A percentile compares a stretch with the other conserved stretches of the same genome.
Evolutionary conservation across 2,113 vertebrate genomes (phyloP).

Genomic region (Pygoscelis antarcticus): DNA sequence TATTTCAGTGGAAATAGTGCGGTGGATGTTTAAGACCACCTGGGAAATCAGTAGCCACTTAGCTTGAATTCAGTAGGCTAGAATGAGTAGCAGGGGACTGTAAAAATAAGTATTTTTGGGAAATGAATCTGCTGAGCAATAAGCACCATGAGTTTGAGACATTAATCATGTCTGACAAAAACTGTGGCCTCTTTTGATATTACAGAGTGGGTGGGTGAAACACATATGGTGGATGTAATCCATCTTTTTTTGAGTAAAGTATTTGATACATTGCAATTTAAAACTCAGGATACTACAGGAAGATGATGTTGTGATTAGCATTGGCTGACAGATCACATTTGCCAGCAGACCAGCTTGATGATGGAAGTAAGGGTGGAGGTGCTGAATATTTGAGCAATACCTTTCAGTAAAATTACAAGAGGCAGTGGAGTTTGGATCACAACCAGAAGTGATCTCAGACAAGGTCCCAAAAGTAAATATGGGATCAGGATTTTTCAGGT

Average conservation of each 20-base stretch:
- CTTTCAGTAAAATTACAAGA: background rate
- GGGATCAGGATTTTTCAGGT: background rate
- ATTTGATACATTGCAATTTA: background rate
- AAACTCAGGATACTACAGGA: background rate
- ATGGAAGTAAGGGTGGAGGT: background rate
- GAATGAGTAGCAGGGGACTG: background rate
- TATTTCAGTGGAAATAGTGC: background rate
- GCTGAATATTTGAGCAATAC: background rate
- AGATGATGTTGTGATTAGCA: background rate
- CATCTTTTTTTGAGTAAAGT: background rate
- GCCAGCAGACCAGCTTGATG: background rate
- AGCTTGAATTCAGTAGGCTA: constrained; percentile 17
- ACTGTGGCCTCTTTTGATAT: background rate
- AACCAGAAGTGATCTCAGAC: background rate
- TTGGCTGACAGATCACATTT: background rate
- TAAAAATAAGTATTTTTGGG: background rate
- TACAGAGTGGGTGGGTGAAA: background rate
- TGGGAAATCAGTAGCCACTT: constrained; percentile 27
- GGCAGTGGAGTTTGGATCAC: background rate
- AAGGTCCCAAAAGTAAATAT: background rate
- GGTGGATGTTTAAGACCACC: background rate
- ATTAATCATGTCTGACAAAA: constrained; percentile 33
- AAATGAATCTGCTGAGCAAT: constrained; percentile 8
- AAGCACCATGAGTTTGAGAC: background rate
- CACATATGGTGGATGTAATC: background rate